Evolutionary conservation across 1,140 invertebrate species (phyloP), one percentile per base, ranked within the genome.

Genomic region (Papilio helenus): DNA sequence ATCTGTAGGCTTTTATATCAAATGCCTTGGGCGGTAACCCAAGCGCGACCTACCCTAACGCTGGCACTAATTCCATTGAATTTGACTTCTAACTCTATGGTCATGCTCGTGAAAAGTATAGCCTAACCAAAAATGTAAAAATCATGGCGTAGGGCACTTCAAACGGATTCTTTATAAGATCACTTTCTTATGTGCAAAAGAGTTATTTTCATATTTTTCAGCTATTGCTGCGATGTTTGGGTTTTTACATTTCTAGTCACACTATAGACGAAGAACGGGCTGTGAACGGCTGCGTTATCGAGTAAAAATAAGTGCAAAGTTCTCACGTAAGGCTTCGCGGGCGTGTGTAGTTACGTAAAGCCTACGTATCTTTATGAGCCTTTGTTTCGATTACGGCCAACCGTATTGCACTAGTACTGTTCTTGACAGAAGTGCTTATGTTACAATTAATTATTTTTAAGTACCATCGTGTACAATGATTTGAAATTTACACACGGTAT

Each of bases 351-450:
- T 91, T 90, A 92, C 88, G 88, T 88, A 91, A 90, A 87, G 87
- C 81, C 82, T 88, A 83, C 90, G 85, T 91, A 90, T 91, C 90
- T 93, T 93, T 93, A 92, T 88, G 91, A 89, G 87, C 90, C 91
- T 93, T 93, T 93, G 91, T 93, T 87, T 93, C 84, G 90, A 90
- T 90, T 87, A 87, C 89, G 90, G 85, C 87, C 86, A 89, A 88
- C 85, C 85, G 85, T 91, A 89, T 80, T 87, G 84, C 85, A 83
- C 84, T 80, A 76, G 88, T 91, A 92, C 88, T 87, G 79, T 91
- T 81, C 71, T 80, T 55, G 58, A 86, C 87, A 88, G 84, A 80
- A 79, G 61, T 78, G 68, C 34, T 79, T 39, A 76, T 42, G 49
- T 16, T 74, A 74, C 72, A 49, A 16, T 26, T 26, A 51, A 49